Conservation (phyloP, 1,140 invertebrate genomes). For the Drosophila gunungcola region DNA sequence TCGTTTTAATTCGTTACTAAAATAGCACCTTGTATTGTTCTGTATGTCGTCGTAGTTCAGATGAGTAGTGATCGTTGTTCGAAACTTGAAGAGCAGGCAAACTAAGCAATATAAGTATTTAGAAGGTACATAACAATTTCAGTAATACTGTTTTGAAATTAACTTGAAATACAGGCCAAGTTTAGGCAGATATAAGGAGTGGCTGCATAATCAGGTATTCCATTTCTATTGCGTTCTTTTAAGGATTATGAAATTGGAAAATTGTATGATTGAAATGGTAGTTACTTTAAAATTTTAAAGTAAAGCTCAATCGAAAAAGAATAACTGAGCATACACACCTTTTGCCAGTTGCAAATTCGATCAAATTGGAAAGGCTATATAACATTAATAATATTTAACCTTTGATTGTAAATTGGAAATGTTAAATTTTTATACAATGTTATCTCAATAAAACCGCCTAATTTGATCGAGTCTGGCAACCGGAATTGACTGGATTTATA, state of each 20-base stretch:
- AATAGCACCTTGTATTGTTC: conserved; percentile 79
- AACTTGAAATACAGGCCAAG: conserved; percentile 27
- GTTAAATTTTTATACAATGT: too few relatives aligned
- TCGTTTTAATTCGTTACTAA: conserved; percentile 59
- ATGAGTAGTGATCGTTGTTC: conserved; percentile 66
- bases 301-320: conserved; percentile 19
- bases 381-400: background rate
- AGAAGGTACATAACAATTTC: conserved; percentile 41
- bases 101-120: conserved; percentile 11
- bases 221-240: conserved; percentile 1
- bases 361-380: background rate
- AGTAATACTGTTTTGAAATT: conserved; percentile 62
- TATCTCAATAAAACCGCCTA: background rate
- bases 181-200: conserved; percentile 19
- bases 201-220: conserved; percentile 5
- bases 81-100: conserved; percentile 47
- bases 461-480: background rate
- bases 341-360: conserved; percentile 6
- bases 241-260: background rate
- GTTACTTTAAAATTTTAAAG: background rate
- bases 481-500: background rate
- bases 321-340: background rate
- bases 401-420: background rate
- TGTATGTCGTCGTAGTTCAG: conserved; percentile 62
- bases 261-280: conserved; percentile 1